Percentiles rank a stretch among this genome's conserved stretches.
Evolutionary conservation across 2,888 invertebrate species (phyloP).

Genomic region (Drosophila hamatofila): DNA sequence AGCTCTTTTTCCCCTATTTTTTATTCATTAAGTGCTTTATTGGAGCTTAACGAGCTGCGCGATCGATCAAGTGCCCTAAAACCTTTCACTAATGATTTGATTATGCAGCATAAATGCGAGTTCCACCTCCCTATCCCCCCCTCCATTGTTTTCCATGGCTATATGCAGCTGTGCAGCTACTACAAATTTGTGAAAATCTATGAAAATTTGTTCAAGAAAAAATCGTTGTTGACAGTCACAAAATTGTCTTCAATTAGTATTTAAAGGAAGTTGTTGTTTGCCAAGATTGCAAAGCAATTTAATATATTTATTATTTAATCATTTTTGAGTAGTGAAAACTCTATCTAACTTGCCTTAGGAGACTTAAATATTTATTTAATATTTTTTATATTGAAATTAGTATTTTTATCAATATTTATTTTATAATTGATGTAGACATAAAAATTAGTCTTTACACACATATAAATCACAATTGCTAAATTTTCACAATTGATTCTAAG

Average conservation of each 20-base stretch:
- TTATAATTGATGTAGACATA: too few relatives aligned
- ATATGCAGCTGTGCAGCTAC: slow-evolving; percentile 14
- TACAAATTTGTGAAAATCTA: slow-evolving; percentile 34
- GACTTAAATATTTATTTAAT: not conserved
- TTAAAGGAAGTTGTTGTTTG: slow-evolving; percentile 29
- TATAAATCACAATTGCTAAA: too few relatives aligned
- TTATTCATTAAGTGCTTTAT: slow-evolving; percentile 77
- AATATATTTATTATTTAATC: not conserved
- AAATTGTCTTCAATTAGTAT: slow-evolving; percentile 60
- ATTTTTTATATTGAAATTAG: too few relatives aligned
- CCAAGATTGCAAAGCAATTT: slow-evolving; percentile 7
- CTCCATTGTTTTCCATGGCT: slow-evolving; percentile 17
- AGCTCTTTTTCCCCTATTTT: slow-evolving; percentile 47
- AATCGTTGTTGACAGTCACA: slow-evolving; percentile 68
- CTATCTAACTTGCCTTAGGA: not conserved
- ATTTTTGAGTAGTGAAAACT: not conserved
- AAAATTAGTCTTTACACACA: too few relatives aligned
- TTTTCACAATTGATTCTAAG: too few relatives aligned
- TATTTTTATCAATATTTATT: too few relatives aligned
- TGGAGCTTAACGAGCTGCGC: slow-evolving; percentile 71
- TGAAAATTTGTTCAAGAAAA: slow-evolving; percentile 41
- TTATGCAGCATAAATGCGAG: slow-evolving; percentile 62
- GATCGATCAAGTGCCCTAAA: slow-evolving; percentile 82
- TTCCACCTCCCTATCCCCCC: not conserved
- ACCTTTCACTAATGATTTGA: slow-evolving; percentile 82